Conservation (phyloP, 1,140 invertebrate genomes). For the Scaptomyza pallida region DNA sequence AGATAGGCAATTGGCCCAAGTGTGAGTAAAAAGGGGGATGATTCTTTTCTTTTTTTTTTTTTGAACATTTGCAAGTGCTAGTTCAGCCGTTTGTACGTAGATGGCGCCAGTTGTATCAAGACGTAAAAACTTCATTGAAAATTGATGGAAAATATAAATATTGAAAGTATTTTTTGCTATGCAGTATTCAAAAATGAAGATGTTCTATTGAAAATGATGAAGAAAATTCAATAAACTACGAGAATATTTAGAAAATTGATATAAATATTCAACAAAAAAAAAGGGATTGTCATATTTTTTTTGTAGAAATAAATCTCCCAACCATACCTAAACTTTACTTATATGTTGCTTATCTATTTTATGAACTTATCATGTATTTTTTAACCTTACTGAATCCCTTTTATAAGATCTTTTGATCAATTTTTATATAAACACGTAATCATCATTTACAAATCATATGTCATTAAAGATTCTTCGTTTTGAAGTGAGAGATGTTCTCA, state of each 20-base stretch:
- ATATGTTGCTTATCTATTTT: too few relatives aligned
- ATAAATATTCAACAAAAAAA: too few relatives aligned
- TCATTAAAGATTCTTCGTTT: background rate
- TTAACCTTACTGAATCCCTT: too few relatives aligned
- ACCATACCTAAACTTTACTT: too few relatives aligned
- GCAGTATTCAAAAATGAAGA: background rate
- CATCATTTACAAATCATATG: background rate
- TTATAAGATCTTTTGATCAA: too few relatives aligned
- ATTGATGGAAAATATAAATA: background rate
- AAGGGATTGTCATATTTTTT: too few relatives aligned
- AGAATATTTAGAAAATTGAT: too few relatives aligned
- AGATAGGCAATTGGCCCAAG: constrained; percentile 25
- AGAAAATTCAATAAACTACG: too few relatives aligned
- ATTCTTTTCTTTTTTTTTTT: background rate
- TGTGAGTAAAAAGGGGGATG: constrained; percentile 7
- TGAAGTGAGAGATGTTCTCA: background rate
- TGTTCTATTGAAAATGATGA: too few relatives aligned
- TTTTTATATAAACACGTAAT: background rate
- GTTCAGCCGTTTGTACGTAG: constrained; percentile 23
- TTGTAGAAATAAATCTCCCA: too few relatives aligned
- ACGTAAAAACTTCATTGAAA: background rate
- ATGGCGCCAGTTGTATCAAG: constrained; percentile 46
- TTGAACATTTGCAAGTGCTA: constrained; percentile 5
- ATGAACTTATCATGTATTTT: too few relatives aligned
- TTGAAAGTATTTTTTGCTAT: background rate